Evolutionary conservation across 2,797 vertebrate species (phyloP), one percentile per base, ranked within the genome.

Genomic region (Toxotes lorentzi): DNA sequence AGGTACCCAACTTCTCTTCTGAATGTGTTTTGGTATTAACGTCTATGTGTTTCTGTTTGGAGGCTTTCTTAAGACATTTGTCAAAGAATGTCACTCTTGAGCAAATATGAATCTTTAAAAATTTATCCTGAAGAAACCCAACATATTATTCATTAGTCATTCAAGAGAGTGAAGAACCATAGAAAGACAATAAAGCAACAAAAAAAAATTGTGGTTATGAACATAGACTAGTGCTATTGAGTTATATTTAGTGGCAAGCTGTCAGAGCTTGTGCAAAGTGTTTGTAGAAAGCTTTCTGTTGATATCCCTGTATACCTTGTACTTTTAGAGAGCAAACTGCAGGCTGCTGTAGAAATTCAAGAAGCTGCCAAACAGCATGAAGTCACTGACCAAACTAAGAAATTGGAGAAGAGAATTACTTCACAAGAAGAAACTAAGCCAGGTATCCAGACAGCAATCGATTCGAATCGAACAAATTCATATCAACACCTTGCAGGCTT

Each of bases 401-500:
- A 70, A 70, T 2, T 81, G 21, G 84, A 90, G 75, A 92, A 79
- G 76, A 81, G 1, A 71, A 9, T 76, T 0, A 45, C 73, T 78
- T 70, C 83, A 38, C 19, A 30, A 58, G 85, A 83, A 72, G 86
- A 90, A 64, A 11, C 70, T 34, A 83, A 86, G 73, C 76, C 87
- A 94, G 92, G 92, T 94, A 93, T 84, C 38, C 32, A 75, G 61
- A 68, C 6, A 30, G n/a, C n/a, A n/a, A n/a, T n/a, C n/a, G n/a
- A n/a, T n/a, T n/a, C n/a, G n/a, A n/a, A n/a, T n/a, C n/a, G n/a
- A 19, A 9, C 47, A 1, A 19, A 48, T 34, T 43, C 14, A 12
- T 57, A 40, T 1, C 0, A 24, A 41, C 12, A 27, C 7, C 45
- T 16, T 23, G 14, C 71, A 19, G 1, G 2, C 40, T 57, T 27